Percentiles rank a stretch among this genome's conserved stretches.
These are phyloP conservation scores for Drosophila sp. DNA, from an alignment of 1,140 invertebrate species.

Conservation along the genomic window DNA sequence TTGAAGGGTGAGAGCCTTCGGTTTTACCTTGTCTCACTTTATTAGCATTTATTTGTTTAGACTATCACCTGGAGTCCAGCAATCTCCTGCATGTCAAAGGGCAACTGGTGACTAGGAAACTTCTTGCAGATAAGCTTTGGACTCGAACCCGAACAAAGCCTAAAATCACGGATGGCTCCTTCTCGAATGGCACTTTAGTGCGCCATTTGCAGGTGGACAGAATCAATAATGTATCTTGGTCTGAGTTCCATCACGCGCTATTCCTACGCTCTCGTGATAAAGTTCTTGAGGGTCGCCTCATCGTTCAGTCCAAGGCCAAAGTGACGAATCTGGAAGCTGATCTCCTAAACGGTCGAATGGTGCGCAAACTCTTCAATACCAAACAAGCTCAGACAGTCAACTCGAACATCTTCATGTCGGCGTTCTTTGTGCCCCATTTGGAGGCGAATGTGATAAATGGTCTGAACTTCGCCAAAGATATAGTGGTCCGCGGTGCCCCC, in stretches of 20 bases:
- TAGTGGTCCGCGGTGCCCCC: constrained; percentile 52
- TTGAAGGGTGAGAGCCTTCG: constrained; percentile 46
- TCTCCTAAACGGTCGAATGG: constrained; percentile 59
- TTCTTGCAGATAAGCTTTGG: constrained; percentile 32
- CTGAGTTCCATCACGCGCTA: constrained; percentile 59
- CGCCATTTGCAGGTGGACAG: constrained; percentile 51
- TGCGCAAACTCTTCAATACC: constrained; percentile 67
- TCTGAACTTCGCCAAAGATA: constrained; percentile 66
- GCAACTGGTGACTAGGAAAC: constrained; percentile 24
- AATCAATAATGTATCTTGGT: constrained; percentile 67
- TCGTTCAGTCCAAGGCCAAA: constrained; percentile 45
- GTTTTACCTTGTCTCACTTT: not conserved
- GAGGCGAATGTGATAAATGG: constrained; percentile 61
- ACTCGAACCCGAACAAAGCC: not conserved
- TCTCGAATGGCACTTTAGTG: constrained; percentile 22
- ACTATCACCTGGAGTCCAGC: constrained; percentile 40
- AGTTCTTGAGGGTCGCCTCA: constrained; percentile 50
- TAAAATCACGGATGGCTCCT: not conserved
- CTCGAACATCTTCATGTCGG: constrained; percentile 66
- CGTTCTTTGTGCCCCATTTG: constrained; percentile 56
- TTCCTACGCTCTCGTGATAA: constrained; percentile 66
- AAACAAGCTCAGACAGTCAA: constrained; percentile 52
- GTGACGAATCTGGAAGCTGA: constrained; percentile 46
- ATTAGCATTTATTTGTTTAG: constrained; percentile 17
- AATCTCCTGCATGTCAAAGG: constrained; percentile 36